phyloP scores from a whole-genome alignment of 2,888 invertebrate genomes.

The Eupithecia centaureata region DNA sequence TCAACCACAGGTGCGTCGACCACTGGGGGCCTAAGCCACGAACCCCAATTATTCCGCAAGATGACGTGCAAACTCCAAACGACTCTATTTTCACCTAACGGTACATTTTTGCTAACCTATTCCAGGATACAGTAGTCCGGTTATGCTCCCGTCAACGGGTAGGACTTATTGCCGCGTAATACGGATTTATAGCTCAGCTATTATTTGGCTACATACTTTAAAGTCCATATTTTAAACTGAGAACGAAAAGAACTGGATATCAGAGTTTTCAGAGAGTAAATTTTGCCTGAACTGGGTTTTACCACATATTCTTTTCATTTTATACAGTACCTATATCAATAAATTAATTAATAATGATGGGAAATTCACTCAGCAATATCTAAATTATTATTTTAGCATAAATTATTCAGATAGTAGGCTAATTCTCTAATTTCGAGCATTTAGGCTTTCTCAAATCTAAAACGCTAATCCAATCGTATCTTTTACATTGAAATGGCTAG shows the following conservation, averaged over 20 bases:
- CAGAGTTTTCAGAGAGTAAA: neutral
- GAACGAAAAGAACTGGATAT: neutral
- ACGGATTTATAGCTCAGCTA: conserved; percentile 43
- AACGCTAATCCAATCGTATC: neutral
- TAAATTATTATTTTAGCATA: too few relatives aligned
- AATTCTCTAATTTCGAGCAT: neutral
- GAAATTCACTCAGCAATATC: too few relatives aligned
- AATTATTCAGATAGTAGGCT: too few relatives aligned
- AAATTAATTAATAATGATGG: too few relatives aligned
- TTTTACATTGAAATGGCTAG: neutral
- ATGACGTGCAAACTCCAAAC: conserved; percentile 21
- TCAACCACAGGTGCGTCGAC: too few relatives aligned
- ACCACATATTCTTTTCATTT: neutral
- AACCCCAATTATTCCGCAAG: conserved; percentile 6
- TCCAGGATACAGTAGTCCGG: conserved; percentile 2
- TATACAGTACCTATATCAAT: neutral
- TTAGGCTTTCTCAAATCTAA: neutral
- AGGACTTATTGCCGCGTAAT: conserved; percentile 46
- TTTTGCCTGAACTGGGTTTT: neutral
- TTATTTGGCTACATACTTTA: conserved; percentile 36
- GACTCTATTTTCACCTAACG: conserved; percentile 21
- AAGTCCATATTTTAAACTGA: conserved; percentile 24
- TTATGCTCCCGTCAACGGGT: conserved; percentile 32
- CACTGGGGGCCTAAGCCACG: too few relatives aligned
- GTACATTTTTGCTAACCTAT: conserved; percentile 23